Percentiles rank a stretch among this genome's conserved stretches.
Evolutionary conservation across 2,113 vertebrate species (phyloP).

Genomic region (Chunga burmeisteri): DNA sequence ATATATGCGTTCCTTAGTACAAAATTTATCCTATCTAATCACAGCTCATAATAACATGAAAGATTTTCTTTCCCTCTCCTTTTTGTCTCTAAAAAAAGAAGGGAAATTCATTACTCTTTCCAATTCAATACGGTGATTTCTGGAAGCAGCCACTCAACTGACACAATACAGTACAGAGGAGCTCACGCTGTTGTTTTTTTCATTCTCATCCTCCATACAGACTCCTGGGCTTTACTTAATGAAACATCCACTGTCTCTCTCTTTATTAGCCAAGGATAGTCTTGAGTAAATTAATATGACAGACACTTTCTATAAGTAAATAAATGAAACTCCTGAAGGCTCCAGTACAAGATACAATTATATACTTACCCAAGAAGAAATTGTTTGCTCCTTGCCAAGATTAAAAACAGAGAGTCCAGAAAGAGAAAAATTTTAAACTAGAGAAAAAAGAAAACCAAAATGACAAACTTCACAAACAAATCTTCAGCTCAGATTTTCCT

Average conservation of each 20-base stretch:
- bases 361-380: neutral
- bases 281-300: neutral
- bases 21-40: neutral
- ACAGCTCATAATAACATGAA: neutral
- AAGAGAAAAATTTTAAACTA: neutral
- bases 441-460: neutral
- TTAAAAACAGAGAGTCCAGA: neutral
- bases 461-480: neutral
- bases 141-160: neutral
- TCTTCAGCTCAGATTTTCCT: neutral
- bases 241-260: neutral
- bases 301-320: neutral
- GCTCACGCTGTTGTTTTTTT: neutral
- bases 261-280: neutral
- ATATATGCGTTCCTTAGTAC: neutral
- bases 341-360: neutral
- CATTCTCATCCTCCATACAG: neutral
- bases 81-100: neutral
- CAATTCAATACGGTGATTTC: neutral
- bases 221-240: neutral
- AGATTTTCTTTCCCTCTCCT: neutral
- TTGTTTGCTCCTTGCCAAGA: neutral
- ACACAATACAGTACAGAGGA: neutral
- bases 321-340: neutral
- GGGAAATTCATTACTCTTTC: neutral